A percentile compares a stretch with the other conserved stretches of the same genome.
These are phyloP conservation scores for Cataglyphis albicans DNA, from an alignment of 2,888 invertebrate genomes.

Conservation along the genomic window DNA sequence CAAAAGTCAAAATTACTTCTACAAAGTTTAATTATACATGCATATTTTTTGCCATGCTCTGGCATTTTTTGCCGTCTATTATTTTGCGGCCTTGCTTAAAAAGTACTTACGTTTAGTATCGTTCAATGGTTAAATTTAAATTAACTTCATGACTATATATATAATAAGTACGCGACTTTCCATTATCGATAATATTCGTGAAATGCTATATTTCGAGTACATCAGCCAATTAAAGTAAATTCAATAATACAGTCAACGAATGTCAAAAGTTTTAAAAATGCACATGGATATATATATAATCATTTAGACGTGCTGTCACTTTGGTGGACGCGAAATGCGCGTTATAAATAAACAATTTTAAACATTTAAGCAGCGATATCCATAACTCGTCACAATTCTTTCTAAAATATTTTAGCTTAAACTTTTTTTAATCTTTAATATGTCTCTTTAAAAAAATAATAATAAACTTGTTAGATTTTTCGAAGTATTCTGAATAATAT, in stretches of 20 bases:
- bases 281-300: too few relatives aligned
- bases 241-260: background rate
- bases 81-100: background rate
- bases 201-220: background rate
- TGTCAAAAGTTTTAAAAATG: background rate
- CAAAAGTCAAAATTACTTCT: background rate
- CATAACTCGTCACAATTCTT: background rate
- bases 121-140: background rate
- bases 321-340: background rate
- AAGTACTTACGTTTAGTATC: background rate
- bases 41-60: background rate
- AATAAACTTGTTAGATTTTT: background rate
- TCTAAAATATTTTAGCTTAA: background rate
- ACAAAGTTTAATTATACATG: background rate
- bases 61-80: background rate
- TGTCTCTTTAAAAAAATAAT: background rate
- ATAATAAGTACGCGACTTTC: background rate
- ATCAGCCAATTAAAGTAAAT: background rate
- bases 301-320: background rate
- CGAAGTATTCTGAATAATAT: background rate
- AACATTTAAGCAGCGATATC: background rate
- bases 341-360: background rate
- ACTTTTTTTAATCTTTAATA: background rate
- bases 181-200: background rate
- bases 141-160: background rate